Conservation (phyloP, 1,140 invertebrate species). For the Mactra quadrangularis region DNA sequence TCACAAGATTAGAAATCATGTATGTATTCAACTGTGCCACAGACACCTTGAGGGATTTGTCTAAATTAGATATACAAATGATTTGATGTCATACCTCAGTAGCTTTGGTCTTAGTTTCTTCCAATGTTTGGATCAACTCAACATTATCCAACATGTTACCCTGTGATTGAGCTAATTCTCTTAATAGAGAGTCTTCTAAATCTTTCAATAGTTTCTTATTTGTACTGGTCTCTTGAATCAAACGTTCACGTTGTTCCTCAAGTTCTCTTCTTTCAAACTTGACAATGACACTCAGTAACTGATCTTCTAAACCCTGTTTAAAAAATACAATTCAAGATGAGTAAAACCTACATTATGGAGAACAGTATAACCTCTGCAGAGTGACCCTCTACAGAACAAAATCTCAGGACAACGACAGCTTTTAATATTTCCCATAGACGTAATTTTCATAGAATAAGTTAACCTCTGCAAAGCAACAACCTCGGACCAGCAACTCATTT, state of each 20-base stretch:
- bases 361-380: neutral
- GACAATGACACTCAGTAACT: constrained; percentile 93
- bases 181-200: constrained; percentile 91
- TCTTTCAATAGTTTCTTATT: constrained; percentile 93
- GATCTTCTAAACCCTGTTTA: constrained; percentile 91
- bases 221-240: constrained; percentile 93
- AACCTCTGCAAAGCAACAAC: too few species aligned
- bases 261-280: constrained; percentile 88
- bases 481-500: too few species aligned
- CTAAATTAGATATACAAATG: too few species aligned
- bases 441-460: too few species aligned
- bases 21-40: too few species aligned
- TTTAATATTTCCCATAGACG: too few species aligned
- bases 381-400: too few species aligned
- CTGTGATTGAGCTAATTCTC: constrained; percentile 91
- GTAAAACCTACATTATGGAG: neutral
- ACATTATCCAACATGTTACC: constrained; percentile 96
- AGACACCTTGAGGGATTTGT: too few species aligned
- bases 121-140: constrained; percentile 92
- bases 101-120: constrained; percentile 94
- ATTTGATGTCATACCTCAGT: constrained; percentile 86
- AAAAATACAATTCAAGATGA: constrained; percentile 28
- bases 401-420: too few species aligned
- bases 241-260: constrained; percentile 86
- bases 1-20: too few species aligned